Evolutionary conservation across 2,113 vertebrate species (phyloP).

Genomic region (Panthera leo): DNA sequence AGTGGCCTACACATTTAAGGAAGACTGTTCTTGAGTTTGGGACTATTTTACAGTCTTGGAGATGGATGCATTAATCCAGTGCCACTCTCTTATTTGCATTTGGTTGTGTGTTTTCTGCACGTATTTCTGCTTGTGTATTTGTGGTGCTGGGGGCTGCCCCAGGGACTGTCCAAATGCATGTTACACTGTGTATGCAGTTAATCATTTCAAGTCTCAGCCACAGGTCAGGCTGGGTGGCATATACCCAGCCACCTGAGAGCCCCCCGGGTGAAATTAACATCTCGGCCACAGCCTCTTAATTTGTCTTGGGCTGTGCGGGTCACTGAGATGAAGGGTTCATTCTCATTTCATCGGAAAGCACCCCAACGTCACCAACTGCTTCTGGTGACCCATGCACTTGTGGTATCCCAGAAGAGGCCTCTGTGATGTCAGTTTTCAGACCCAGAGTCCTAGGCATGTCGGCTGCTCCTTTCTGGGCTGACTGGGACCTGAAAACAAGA

Average conservation of each 20-base stretch:
- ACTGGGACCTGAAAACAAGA: not conserved
- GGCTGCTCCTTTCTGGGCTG: not conserved
- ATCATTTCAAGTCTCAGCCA: not conserved
- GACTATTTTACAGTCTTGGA: not conserved
- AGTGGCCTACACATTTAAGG: not conserved
- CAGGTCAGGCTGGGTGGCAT: too few species aligned
- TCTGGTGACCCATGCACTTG: not conserved
- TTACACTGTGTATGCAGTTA: not conserved
- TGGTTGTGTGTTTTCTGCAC: not conserved
- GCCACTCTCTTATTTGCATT: not conserved
- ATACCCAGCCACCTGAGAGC: not conserved
- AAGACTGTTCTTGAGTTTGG: not conserved
- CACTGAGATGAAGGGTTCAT: not conserved
- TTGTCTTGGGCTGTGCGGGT: slow-evolving; percentile 50
- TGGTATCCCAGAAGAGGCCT: not conserved
- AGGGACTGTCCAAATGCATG: not conserved
- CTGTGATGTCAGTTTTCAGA: not conserved
- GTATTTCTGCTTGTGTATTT: not conserved
- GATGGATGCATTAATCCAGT: not conserved
- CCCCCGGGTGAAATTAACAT: not conserved
- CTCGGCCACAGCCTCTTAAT: slow-evolving; percentile 46
- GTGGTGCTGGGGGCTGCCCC: not conserved
- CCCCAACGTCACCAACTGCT: not conserved
- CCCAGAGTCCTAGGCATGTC: not conserved
- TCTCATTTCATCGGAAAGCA: slow-evolving; percentile 37